A percentile compares a stretch with the other conserved stretches of the same genome.
phyloP scores from a whole-genome alignment of 2,797 vertebrate species.

The Carapus acus region DNA sequence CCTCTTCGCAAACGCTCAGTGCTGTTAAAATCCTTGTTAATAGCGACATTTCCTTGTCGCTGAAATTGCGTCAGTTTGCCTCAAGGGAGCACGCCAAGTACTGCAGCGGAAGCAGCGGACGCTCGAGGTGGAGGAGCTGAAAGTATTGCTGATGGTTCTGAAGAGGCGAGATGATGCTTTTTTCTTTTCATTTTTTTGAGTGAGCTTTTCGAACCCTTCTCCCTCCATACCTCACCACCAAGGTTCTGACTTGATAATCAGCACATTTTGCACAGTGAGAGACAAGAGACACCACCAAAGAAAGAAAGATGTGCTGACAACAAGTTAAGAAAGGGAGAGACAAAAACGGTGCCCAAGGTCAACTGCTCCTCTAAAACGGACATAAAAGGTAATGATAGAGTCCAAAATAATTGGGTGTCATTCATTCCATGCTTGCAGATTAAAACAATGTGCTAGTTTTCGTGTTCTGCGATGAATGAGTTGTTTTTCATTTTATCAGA shows the following conservation, averaged over 20 bases:
- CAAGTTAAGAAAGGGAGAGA: conserved; percentile 25
- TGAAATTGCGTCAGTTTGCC: too few species aligned
- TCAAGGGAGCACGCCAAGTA: too few species aligned
- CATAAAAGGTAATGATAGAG: conserved; percentile 29
- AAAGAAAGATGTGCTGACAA: conserved; percentile 29
- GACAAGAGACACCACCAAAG: conserved; percentile 21
- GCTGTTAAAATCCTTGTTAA: too few species aligned
- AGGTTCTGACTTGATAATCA: conserved; percentile 11
- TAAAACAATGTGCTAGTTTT: conserved; percentile 35
- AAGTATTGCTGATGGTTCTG: background rate
- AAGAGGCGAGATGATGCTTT: conserved; percentile 1
- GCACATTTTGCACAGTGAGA: conserved; percentile 10
- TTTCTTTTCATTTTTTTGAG: too few species aligned
- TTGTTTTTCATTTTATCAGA: conserved; percentile 39
- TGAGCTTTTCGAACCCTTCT: background rate
- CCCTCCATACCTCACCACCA: too few species aligned
- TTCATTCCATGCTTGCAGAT: conserved; percentile 37
- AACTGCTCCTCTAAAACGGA: conserved; percentile 17
- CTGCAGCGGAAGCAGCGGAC: too few species aligned
- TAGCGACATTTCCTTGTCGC: too few species aligned
- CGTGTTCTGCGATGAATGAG: conserved; percentile 11
- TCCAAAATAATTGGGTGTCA: conserved; percentile 35
- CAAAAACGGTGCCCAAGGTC: conserved; percentile 9
- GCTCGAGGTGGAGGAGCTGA: background rate
- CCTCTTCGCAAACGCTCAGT: too few species aligned